phyloP scores from a whole-genome alignment of 2,797 vertebrate species.

The Champsocephalus esox region DNA sequence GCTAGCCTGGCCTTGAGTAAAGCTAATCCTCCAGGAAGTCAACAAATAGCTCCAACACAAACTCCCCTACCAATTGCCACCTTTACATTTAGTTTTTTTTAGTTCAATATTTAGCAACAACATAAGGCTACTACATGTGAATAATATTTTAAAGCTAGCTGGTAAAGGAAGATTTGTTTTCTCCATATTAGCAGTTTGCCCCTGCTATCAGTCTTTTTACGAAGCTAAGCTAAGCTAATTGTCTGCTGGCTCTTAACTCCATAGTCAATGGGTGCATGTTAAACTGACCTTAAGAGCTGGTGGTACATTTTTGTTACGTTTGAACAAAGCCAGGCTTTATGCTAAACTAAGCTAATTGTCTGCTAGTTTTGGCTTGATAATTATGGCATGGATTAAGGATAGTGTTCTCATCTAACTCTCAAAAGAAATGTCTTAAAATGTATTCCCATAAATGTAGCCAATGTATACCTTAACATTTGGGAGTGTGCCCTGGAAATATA shows the following conservation, averaged over 20 bases:
- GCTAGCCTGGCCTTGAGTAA: background rate
- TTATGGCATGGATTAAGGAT: background rate
- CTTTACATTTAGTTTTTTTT: too few relatives aligned
- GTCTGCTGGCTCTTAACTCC: too few relatives aligned
- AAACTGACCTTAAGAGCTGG: background rate
- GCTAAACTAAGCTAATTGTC: conserved; percentile 1
- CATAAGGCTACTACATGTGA: too few relatives aligned
- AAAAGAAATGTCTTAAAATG: background rate
- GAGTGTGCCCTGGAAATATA: background rate
- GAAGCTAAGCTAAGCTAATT: background rate
- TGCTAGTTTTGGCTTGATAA: background rate
- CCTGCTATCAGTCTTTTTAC: background rate
- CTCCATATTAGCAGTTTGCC: background rate
- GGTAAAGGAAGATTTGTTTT: background rate
- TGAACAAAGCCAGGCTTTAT: background rate
- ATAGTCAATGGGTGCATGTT: too few relatives aligned
- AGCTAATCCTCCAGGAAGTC: background rate
- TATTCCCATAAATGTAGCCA: background rate
- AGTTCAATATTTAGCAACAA: too few relatives aligned
- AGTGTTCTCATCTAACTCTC: background rate
- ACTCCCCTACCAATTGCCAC: too few relatives aligned
- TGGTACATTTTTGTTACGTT: background rate
- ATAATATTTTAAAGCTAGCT: background rate
- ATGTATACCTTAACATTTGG: background rate
- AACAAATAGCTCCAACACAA: background rate